Percentiles rank a stretch among this genome's conserved stretches.
These are phyloP conservation scores for Scaptomyza flava DNA, from an alignment of 2,888 invertebrate genomes.

Conservation along the genomic window DNA sequence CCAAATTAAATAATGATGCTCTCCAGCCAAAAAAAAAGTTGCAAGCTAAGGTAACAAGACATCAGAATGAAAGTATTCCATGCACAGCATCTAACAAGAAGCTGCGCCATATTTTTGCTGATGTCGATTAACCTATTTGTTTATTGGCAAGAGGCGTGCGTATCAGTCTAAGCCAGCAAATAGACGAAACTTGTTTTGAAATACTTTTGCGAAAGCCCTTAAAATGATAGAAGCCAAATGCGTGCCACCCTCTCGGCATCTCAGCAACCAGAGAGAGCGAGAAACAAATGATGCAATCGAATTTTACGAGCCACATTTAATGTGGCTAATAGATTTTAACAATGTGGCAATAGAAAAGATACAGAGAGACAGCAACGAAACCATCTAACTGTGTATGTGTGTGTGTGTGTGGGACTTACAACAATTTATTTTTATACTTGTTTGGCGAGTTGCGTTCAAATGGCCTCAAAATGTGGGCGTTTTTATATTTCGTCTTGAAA, in stretches of 20 bases:
- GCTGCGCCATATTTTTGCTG: not conserved
- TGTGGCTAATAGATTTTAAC: constrained; percentile 80
- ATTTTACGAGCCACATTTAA: constrained; percentile 81
- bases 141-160: constrained; percentile 56
- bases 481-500: constrained; percentile 47
- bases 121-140: constrained; percentile 75
- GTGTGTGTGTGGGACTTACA: constrained; percentile 53
- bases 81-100: not conserved
- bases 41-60: not conserved
- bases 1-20: too few relatives aligned
- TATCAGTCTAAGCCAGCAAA: constrained; percentile 21
- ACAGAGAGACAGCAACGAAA: constrained; percentile 68
- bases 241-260: not conserved
- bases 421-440: constrained; percentile 80
- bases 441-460: constrained; percentile 78
- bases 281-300: constrained; percentile 79
- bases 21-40: too few relatives aligned
- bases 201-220: constrained; percentile 56
- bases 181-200: constrained; percentile 73
- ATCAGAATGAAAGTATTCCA: not conserved
- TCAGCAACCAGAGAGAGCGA: not conserved
- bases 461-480: constrained; percentile 56
- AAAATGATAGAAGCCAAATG: constrained; percentile 45
- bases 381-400: constrained; percentile 40
- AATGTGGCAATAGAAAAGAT: constrained; percentile 80